Percentiles rank a stretch among this genome's conserved stretches.
Conservation (phyloP, 2,113 vertebrate genomes). For the Marmota flaviventris region DNA sequence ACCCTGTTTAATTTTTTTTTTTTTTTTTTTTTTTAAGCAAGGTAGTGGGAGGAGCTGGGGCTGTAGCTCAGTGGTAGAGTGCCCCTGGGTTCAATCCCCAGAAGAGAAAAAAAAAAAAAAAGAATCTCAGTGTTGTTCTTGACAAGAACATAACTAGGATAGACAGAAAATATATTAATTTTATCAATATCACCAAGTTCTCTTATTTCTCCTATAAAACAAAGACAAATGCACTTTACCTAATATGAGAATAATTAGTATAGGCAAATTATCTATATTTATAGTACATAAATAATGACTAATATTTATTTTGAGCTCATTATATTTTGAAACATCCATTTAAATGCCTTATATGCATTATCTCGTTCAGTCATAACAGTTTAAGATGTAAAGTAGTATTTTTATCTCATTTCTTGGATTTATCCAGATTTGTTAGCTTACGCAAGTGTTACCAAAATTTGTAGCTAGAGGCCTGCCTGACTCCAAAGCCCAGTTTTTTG, state of each 20-base stretch:
- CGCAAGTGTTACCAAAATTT: neutral
- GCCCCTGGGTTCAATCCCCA: too few species aligned
- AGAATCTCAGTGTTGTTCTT: neutral
- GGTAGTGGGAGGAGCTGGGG: too few species aligned
- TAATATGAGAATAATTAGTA: neutral
- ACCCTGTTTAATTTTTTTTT: too few species aligned
- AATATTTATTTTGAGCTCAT: neutral
- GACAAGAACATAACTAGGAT: neutral
- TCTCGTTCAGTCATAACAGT: neutral
- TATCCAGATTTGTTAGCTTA: neutral
- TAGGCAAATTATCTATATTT: neutral
- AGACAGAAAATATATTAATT: neutral
- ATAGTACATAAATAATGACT: neutral
- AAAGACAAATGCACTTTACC: neutral
- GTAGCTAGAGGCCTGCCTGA: neutral
- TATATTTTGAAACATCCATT: conserved; percentile 12
- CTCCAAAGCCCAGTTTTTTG: neutral
- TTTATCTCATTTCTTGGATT: neutral
- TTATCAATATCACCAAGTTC: neutral
- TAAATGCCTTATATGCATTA: neutral
- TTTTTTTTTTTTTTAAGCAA: too few species aligned
- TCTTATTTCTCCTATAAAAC: neutral
- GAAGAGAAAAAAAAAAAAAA: too few species aligned
- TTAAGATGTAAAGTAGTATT: neutral
- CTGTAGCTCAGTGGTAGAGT: too few species aligned